Evolutionary conservation across 1,140 invertebrate genomes (phyloP), one percentile per base, ranked within the genome.

Genomic region (Temnothorax curvispinosus): DNA sequence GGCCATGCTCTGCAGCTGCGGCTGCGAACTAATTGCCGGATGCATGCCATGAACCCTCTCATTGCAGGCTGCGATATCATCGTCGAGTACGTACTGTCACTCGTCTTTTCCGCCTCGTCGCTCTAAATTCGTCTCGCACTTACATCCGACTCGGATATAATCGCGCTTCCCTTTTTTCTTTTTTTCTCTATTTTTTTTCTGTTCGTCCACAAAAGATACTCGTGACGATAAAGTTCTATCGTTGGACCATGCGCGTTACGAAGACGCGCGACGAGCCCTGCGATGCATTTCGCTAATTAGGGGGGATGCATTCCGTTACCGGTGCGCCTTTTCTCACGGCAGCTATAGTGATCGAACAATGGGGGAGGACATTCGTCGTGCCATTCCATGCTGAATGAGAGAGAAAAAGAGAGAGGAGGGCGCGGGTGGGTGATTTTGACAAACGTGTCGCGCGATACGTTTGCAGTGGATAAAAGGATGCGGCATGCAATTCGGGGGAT

Each of bases 1-100:
- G 93, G 92, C 91, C 94, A 94, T 94, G 94, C 94, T 94, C 89
- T 90, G 89, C 76, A 78, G 91, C 86, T 89, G 87, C 67, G 52
- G 89, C 85, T 91, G 90, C 88, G 62, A 67, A 81, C 54, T 90
- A 87, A 91, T 74, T 27, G 87, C 88, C 82, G 87, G 56, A 90
- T 91, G 82, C 92, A 92, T 92, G 93, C 92, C 92, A 87, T 82
- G 87, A 90, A 56, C 54, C 77, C 90, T 65, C 67, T 84, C 13
- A 82, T 47, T 75, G 86, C 71, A 80, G 85, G 86, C 58, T 81
- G 87, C 58, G 54, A 69, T 27, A 27, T 80, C 67, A 86, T 87
- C 60, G 74, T 76, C 32, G 67, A 74, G 56, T 81, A 58, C 76
- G 44, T 38, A 62, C 56, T 87, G 54, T 27, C 62, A 64, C 27